phyloP scores from a whole-genome alignment of 1,140 invertebrate genomes.

The Ceratosolen solmsi region DNA sequence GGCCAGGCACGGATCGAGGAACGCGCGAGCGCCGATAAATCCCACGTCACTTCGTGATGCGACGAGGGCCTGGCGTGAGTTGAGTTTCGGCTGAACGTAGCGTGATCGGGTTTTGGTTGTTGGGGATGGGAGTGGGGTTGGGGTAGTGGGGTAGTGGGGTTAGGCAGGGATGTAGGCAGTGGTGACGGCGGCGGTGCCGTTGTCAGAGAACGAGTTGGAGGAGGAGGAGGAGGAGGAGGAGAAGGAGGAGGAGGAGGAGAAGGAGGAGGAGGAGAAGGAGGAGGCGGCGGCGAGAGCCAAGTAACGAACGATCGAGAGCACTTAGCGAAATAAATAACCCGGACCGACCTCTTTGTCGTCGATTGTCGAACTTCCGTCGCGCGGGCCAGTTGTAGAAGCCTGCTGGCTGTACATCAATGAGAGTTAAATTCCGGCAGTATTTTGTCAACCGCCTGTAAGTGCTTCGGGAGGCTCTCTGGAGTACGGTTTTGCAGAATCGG shows the following conservation, averaged over 20 bases:
- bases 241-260: neutral
- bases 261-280: neutral
- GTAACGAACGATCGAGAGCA: conserved; percentile 70
- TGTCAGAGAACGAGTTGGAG: neutral
- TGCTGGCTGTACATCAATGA: conserved; percentile 31
- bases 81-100: no score
- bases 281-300: conserved; percentile 54
- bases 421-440: conserved; percentile 46
- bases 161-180: no score
- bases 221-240: neutral
- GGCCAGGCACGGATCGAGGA: neutral
- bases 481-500: neutral
- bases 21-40: conserved; percentile 37
- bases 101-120: no score
- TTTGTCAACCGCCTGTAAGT: conserved; percentile 44
- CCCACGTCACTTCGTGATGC: neutral
- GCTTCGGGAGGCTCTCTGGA: neutral
- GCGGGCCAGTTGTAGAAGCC: conserved; percentile 51
- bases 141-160: neutral
- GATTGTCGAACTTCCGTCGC: conserved; percentile 68
- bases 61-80: no score
- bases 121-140: neutral
- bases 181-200: no score
- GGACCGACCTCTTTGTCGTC: conserved; percentile 69
- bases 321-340: conserved; percentile 72